A percentile compares a stretch with the other conserved stretches of the same genome.
phyloP scores from a whole-genome alignment of 1,140 invertebrate species.

The Nomia melanderi region DNA sequence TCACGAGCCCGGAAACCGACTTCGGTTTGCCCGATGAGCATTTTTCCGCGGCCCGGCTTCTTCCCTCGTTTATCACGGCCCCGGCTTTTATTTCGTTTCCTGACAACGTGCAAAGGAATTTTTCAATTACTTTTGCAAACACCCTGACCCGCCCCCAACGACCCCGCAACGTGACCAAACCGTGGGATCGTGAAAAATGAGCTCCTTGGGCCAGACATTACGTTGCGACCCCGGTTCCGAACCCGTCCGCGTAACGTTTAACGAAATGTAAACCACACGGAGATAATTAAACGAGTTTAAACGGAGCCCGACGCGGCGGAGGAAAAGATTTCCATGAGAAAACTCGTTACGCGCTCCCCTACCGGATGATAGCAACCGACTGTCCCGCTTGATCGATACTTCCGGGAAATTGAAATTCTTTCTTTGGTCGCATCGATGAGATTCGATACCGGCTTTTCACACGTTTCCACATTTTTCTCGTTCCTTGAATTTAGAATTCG shows the following conservation, averaged over 20 bases:
- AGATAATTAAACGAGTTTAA: constrained; percentile 37
- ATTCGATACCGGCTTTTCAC: not conserved
- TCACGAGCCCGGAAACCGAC: constrained; percentile 37
- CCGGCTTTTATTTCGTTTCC: constrained; percentile 56
- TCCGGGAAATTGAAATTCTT: not conserved
- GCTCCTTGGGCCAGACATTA: constrained; percentile 20
- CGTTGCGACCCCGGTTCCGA: not conserved
- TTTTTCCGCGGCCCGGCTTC: constrained; percentile 48
- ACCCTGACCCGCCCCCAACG: not conserved
- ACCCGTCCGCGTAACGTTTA: constrained; percentile 3
- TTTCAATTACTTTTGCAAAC: constrained; percentile 62
- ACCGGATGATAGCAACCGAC: not conserved
- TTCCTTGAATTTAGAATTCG: too few species aligned
- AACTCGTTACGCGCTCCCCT: constrained; percentile 20
- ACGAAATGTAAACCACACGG: constrained; percentile 30
- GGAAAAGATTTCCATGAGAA: not conserved
- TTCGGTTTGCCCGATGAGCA: constrained; percentile 50
- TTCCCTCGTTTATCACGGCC: constrained; percentile 58
- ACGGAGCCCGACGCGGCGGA: not conserved
- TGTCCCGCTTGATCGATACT: constrained; percentile 3
- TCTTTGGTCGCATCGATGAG: not conserved
- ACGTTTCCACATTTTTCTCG: too few species aligned
- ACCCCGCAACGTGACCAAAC: constrained; percentile 42
- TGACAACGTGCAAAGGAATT: constrained; percentile 57
- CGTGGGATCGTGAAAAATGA: constrained; percentile 42